These are phyloP conservation scores for Eira barbara DNA, from an alignment of 2,113 vertebrate genomes.

Conservation along the genomic window DNA sequence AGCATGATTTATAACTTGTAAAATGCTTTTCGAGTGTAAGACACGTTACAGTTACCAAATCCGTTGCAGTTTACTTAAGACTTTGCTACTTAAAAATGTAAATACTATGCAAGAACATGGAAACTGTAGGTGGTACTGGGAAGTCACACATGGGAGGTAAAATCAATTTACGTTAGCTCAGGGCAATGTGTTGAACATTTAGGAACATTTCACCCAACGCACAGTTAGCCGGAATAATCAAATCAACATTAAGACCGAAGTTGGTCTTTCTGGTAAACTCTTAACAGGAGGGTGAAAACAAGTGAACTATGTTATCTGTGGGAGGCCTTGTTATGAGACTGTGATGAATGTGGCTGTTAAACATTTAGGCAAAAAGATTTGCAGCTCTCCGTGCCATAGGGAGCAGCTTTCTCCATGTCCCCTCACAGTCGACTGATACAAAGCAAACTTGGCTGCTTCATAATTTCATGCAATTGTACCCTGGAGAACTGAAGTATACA, in stretches of 20 bases:
- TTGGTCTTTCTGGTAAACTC: conserved; percentile 46
- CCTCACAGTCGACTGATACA: conserved; percentile 62
- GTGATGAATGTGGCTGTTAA: conserved; percentile 62
- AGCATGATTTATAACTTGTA: neutral
- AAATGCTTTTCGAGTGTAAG: neutral
- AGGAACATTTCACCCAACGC: neutral
- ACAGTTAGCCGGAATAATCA: conserved; percentile 33
- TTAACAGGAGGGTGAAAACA: conserved; percentile 54
- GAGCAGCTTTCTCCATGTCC: conserved; percentile 59
- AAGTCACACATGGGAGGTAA: neutral
- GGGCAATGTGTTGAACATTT: neutral
- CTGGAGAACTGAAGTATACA: conserved; percentile 54
- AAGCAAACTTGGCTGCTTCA: conserved; percentile 68
- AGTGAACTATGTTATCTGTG: conserved; percentile 49
- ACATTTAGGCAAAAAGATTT: conserved; percentile 72
- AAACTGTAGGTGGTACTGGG: neutral
- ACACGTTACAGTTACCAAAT: neutral
- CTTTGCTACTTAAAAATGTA: neutral
- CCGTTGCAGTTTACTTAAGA: neutral
- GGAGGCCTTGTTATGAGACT: conserved; percentile 54
- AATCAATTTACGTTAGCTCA: neutral
- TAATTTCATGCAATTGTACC: conserved; percentile 69
- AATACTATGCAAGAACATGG: neutral
- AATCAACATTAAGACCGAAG: neutral
- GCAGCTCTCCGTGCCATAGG: conserved; percentile 49